Evolutionary conservation across 2,888 invertebrate species (phyloP), one percentile per base, ranked within the genome.

Genomic region (Lasius fuliginosus): DNA sequence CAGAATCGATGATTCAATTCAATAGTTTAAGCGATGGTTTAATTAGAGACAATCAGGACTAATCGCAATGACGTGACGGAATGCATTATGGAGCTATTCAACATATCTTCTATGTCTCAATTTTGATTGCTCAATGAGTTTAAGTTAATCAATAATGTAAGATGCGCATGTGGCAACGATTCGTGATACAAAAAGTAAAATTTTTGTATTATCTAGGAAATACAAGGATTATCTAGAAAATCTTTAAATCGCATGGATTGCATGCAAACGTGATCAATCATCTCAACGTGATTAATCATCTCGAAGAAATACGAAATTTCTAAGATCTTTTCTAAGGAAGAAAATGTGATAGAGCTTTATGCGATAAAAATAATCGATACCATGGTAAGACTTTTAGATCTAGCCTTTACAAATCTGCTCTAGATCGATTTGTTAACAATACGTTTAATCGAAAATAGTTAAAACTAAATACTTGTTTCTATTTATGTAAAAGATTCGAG

Each of bases 81-180:
- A 56, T 1, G 3, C 27, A 11, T 69, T 84, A 90, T 92, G 89
- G 87, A 91, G 53, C 77, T 91, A 53, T 36, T 90, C 36, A 88
- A 89, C 33, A 69, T 23, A 23, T 90, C n/a, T 46, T 91, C 15
- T 90, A 87, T 68, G 74, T 87, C 82, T 90, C 56, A 85, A 79
- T 27, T 84, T 87, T 83, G 77, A 89, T 81, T 75, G 82, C 36
- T 82, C 36, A 89, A 89, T 91, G 77, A 91, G 91, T 88, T 18
- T n/a, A 49, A 67, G 18, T 36, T n/a, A 30, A 8, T 62, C 15
- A 33, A 62, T 62, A 30, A 74, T 42, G 11, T 30, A 42, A 30
- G 12, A 33, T 33, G 18, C 5, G 23, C 11, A 60, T 4, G 15
- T 42, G 15, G 1, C 27, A 60, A 60, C 36, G 33, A 33, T 49